A percentile compares a stretch with the other conserved stretches of the same genome.
phyloP scores from a whole-genome alignment of 2,888 invertebrate species.

The Brenthis daphne region DNA sequence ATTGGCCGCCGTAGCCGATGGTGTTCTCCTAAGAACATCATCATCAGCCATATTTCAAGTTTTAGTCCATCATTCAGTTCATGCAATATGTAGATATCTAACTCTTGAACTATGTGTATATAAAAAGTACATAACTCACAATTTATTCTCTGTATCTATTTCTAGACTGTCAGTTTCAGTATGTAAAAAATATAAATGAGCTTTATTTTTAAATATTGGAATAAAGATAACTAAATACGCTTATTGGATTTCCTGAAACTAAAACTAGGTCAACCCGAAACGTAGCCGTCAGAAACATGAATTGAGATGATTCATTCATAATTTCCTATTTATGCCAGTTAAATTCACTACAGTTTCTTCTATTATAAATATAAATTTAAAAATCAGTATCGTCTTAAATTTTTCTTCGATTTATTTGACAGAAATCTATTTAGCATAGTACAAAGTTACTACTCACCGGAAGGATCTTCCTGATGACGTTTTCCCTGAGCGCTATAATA shows the following conservation, averaged over 20 bases:
- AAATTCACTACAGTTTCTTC: background rate
- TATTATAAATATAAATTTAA: background rate
- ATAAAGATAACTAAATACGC: conserved; percentile 20
- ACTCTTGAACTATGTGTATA: too few species aligned
- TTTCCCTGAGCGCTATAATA: too few species aligned
- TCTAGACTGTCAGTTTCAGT: too few species aligned
- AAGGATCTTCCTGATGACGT: too few species aligned
- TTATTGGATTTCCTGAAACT: conserved; percentile 20
- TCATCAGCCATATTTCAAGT: too few species aligned
- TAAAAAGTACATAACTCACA: too few species aligned
- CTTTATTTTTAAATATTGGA: background rate
- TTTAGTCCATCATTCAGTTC: too few species aligned
- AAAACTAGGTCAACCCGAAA: conserved; percentile 23
- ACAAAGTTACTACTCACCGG: too few species aligned
- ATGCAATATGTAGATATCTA: too few species aligned
- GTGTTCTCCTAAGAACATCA: too few species aligned
- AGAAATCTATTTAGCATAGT: background rate
- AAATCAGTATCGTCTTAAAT: background rate
- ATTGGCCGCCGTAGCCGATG: too few species aligned
- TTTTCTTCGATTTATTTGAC: background rate
- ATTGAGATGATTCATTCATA: conserved; percentile 21
- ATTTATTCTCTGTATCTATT: too few species aligned
- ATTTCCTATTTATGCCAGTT: conserved; percentile 20
- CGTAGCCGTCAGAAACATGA: conserved; percentile 16
- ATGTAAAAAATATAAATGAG: background rate